Evolutionary conservation across 2,888 invertebrate species (phyloP).

Genomic region (Drosophila paranaensis): DNA sequence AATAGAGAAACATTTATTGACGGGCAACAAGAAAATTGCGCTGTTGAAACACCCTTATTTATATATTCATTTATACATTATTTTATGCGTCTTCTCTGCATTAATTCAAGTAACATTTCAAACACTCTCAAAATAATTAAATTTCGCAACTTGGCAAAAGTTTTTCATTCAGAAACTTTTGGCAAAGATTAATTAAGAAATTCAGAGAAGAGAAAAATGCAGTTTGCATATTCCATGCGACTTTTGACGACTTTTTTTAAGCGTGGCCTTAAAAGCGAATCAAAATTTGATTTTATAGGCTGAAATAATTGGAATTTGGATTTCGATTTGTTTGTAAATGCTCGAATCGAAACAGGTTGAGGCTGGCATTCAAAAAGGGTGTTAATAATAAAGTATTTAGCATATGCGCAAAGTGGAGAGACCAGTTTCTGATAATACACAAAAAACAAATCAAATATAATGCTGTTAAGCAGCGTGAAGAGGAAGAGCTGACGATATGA

Average conservation of each 20-base stretch:
- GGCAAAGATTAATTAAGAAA: not conserved
- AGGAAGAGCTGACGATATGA: conserved; percentile 7
- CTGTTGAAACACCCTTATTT: too few species aligned
- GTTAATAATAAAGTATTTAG: conserved; percentile 34
- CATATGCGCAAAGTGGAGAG: conserved; percentile 24
- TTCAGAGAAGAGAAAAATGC: not conserved
- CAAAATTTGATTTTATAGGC: conserved; percentile 13
- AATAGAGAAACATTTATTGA: conserved; percentile 15
- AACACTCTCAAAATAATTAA: not conserved
- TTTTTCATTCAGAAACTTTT: not conserved
- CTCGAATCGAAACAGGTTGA: conserved; percentile 37
- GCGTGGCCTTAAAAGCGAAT: conserved; percentile 3
- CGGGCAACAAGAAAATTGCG: not conserved
- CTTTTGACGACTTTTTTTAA: not conserved
- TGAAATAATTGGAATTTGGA: conserved; percentile 16
- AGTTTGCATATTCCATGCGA: not conserved
- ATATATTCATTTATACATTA: too few species aligned
- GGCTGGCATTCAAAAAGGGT: conserved; percentile 23
- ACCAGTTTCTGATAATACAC: conserved; percentile 34
- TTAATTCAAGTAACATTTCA: not conserved
- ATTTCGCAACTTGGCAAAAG: not conserved
- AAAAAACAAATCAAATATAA: not conserved
- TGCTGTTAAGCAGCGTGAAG: conserved; percentile 17
- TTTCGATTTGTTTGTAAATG: conserved; percentile 21
- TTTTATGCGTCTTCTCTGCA: not conserved